Conservation (phyloP, 2,797 vertebrate genomes). For the Alauda arvensis region DNA sequence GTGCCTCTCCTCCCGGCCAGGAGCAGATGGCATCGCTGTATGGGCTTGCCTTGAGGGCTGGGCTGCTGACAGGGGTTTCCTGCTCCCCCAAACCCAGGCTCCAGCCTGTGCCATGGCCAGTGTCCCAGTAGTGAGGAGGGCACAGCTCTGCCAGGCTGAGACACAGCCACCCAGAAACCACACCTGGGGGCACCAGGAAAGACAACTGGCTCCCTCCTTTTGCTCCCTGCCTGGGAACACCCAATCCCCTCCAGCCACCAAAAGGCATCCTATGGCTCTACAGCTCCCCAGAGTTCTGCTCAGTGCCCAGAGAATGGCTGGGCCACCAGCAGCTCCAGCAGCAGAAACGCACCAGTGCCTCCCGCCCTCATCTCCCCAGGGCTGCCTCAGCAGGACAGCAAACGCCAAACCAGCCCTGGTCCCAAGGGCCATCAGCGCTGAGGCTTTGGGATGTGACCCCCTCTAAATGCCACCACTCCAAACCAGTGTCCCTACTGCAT, state of each 20-base stretch:
- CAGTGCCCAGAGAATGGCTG: not conserved
- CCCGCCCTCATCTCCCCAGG: not conserved
- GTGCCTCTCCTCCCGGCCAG: not conserved
- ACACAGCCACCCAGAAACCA: not conserved
- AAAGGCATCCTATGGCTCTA: not conserved
- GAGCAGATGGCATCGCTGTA: not conserved
- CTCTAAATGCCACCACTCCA: not conserved
- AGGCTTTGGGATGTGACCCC: not conserved
- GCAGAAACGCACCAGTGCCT: not conserved
- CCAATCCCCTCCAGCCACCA: not conserved
- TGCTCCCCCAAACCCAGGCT: not conserved
- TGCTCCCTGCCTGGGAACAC: not conserved
- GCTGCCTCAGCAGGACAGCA: not conserved
- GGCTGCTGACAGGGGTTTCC: not conserved
- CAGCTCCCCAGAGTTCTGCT: not conserved
- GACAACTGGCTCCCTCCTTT: not conserved
- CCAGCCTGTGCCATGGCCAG: not conserved
- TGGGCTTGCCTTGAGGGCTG: not conserved
- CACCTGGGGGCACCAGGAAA: not conserved
- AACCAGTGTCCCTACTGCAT: not conserved
- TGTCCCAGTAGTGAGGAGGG: not conserved
- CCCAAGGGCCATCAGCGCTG: accelerated
- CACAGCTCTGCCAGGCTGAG: not conserved
- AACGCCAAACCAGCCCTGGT: not conserved
- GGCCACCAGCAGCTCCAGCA: not conserved